These are phyloP conservation scores for Himalopsyche japonica DNA, from an alignment of 2,888 invertebrate genomes.

Conservation along the genomic window DNA sequence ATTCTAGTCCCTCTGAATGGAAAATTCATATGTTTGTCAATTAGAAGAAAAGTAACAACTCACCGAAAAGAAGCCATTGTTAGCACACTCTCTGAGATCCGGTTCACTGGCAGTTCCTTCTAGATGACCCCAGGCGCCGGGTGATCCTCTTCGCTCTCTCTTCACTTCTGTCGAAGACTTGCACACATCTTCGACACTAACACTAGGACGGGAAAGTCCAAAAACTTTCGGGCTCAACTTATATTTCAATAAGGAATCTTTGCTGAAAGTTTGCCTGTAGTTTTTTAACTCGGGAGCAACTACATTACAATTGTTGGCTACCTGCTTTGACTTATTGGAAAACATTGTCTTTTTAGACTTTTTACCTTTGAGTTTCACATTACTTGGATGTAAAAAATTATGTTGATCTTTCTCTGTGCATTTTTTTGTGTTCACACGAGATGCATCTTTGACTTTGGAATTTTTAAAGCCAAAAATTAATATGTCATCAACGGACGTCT, in stretches of 20 bases:
- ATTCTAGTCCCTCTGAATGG: background rate
- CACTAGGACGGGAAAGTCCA: slow-evolving; percentile 49
- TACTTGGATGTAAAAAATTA: slow-evolving; percentile 55
- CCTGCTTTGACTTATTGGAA: slow-evolving; percentile 45
- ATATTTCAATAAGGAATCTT: slow-evolving; percentile 49
- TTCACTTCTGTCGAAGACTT: slow-evolving; percentile 42
- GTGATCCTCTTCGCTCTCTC: slow-evolving; percentile 22
- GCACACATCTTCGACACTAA: slow-evolving; percentile 50
- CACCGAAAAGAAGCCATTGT: slow-evolving; percentile 30
- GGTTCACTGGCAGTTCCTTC: slow-evolving; percentile 69
- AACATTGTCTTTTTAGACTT: slow-evolving; percentile 40
- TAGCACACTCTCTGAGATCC: slow-evolving; percentile 58
- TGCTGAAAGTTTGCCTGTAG: slow-evolving; percentile 27
- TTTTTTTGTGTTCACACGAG: slow-evolving; percentile 43
- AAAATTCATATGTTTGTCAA: background rate
- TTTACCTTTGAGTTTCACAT: slow-evolving; percentile 38
- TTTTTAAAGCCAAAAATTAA: slow-evolving; percentile 53
- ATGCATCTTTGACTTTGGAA: slow-evolving; percentile 22
- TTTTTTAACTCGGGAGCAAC: background rate
- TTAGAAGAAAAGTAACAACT: background rate
- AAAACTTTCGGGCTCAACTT: slow-evolving; percentile 72
- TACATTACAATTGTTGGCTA: slow-evolving; percentile 44
- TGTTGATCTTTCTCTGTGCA: slow-evolving; percentile 48
- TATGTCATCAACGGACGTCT: slow-evolving; percentile 64
- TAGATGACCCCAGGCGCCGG: slow-evolving; percentile 45